Percentiles rank a stretch among this genome's conserved stretches.
Conservation (phyloP, 2,888 invertebrate species). For the Noctua pronuba region DNA sequence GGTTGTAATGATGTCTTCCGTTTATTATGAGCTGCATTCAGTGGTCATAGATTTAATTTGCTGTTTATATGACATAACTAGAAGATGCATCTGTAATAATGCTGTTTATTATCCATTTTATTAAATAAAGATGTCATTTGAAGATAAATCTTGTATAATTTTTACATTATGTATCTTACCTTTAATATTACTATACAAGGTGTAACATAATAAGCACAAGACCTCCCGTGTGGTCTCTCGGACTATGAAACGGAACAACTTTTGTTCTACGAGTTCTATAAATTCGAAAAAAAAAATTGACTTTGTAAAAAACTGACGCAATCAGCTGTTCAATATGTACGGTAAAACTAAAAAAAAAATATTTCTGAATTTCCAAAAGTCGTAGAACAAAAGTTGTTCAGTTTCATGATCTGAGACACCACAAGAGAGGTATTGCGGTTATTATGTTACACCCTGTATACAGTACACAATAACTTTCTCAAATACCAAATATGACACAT, state of each 20-base stretch:
- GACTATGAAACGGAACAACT: neutral
- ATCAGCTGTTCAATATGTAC: neutral
- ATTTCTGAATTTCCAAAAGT: neutral
- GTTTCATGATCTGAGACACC: neutral
- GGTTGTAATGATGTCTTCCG: slow-evolving; percentile 43
- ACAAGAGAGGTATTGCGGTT: neutral
- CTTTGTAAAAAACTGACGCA: neutral
- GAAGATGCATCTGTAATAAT: neutral
- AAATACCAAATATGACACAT: slow-evolving; percentile 77
- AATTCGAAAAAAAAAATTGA: neutral
- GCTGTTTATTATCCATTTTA: neutral
- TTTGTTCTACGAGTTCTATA: too few relatives aligned
- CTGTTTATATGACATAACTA: neutral
- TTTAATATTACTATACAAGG: neutral
- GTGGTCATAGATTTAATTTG: slow-evolving; percentile 3
- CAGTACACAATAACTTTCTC: slow-evolving; percentile 7
- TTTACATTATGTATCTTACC: slow-evolving; percentile 1
- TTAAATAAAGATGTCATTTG: slow-evolving; percentile 23
- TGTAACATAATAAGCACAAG: neutral
- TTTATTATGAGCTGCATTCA: slow-evolving; percentile 1
- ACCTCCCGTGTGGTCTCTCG: too few relatives aligned
- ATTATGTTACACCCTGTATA: neutral
- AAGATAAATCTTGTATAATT: slow-evolving; percentile 31
- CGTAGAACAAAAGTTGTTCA: neutral
- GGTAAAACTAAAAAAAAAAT: neutral